Conservation (phyloP, 30 jellyfish, hydroid and myxozoan genomes). For the Aurelia sp. region DNA sequence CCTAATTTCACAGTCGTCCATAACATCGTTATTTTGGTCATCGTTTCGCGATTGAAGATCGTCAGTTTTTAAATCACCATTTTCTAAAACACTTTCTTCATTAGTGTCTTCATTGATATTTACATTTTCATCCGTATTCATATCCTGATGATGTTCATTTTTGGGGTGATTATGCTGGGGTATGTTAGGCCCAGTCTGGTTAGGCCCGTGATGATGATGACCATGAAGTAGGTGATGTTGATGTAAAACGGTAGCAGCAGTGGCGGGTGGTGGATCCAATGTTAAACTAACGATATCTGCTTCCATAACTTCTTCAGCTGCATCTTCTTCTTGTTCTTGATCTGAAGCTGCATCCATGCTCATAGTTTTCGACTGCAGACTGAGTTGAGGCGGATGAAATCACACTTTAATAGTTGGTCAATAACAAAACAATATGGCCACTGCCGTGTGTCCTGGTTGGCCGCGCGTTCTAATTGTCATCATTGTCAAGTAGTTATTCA, state of each 20-base stretch:
- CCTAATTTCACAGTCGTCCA: not conserved
- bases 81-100: not conserved
- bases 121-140: not conserved
- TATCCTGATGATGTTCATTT: not conserved
- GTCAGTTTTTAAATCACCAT: not conserved
- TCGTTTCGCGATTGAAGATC: not conserved
- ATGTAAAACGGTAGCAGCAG: constrained; percentile 68
- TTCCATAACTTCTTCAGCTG: constrained; percentile 72
- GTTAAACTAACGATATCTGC: constrained; percentile 76
- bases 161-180: not conserved
- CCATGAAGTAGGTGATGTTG: constrained; percentile 68
- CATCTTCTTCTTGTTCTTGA: constrained; percentile 63
- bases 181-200: not conserved
- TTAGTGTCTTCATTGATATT: not conserved
- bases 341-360: too few relatives aligned
- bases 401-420: not conserved
- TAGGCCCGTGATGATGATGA: constrained; percentile 63
- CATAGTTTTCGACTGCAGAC: too few relatives aligned
- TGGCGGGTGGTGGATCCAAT: constrained; percentile 83
- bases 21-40: not conserved
- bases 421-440: not conserved
- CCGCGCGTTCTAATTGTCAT: not conserved
- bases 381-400: not conserved
- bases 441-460: not conserved
- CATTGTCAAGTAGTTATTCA: not conserved